phyloP scores from a whole-genome alignment of 53 echinoderm and acorn worm genomes.

The Paracentrotus lividus region DNA sequence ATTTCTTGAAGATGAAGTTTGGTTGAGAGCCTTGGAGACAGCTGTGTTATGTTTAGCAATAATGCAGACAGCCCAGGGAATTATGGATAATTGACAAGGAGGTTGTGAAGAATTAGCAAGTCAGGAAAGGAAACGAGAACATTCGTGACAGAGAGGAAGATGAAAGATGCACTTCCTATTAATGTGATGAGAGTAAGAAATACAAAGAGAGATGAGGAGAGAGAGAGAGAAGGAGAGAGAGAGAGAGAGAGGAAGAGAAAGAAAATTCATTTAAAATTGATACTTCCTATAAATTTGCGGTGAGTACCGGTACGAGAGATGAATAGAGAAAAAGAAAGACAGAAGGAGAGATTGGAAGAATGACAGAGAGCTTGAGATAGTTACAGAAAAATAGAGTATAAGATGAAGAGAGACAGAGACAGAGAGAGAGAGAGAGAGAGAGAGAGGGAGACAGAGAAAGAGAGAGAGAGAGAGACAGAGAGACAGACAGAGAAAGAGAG shows the following conservation, averaged over 20 bases:
- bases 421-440: neutral
- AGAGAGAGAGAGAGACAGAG: neutral
- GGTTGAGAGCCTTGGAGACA: neutral
- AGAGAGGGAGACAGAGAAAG: neutral
- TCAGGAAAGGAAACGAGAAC: conserved; percentile 30
- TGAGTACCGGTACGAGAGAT: neutral
- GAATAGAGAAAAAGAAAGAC: neutral
- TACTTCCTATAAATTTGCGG: too few relatives aligned
- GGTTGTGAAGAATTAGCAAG: conserved; percentile 29
- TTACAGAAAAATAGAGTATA: neutral
- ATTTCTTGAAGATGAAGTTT: neutral
- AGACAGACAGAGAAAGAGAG: neutral
- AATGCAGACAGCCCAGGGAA: conserved; percentile 45
- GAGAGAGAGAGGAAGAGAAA: neutral
- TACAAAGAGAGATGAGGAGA: neutral
- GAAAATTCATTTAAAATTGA: too few relatives aligned
- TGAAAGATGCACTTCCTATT: neutral
- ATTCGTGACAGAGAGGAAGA: neutral
- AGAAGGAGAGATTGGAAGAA: neutral
- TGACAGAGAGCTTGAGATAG: neutral
- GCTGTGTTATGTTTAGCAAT: conserved; percentile 32
- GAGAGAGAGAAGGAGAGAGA: neutral
- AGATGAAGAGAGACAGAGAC: neutral
- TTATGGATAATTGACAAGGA: neutral
- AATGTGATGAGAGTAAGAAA: neutral